Base-by-base conservation (phyloP, 2,797 vertebrate genomes). In the Premnoplex brunnescens region DNA sequence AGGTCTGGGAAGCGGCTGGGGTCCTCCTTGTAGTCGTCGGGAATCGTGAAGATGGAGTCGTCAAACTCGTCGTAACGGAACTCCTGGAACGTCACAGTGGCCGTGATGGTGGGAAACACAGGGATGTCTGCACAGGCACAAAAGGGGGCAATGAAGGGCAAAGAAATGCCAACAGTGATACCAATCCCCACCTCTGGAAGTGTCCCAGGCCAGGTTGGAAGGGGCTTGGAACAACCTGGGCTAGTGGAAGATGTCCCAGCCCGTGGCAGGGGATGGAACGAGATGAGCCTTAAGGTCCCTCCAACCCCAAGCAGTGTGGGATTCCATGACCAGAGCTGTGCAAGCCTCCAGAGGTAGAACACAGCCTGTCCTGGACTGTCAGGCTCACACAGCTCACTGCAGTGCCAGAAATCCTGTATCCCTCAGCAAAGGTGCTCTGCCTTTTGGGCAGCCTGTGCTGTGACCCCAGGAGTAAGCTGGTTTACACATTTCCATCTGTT, bases 71-170 rank as follows among this genome's bases (percentile, higher is more conserved):
- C 99, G 8, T 99, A 99, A 41, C 99, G 99, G 95, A 99, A 99
- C 98, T 99, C 99, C 98, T 99, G 99, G 97, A 99, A 99, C 4
- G 99, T 99, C 97, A 99, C 99, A 63, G 99, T 99, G 97, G 99
- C 99, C 54, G 99, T 99, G 98, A 99, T 99, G 49, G 99, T 99
- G 48, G 99, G 99, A 97, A 99, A 99, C 56, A 99, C 99, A 0
- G 99, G 99, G 89, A 99, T 99, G 41, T 97, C 97, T 97, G 30
- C 16, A 6, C 3, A 54, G 54, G 44, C 39, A 9, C 43, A 60
- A 5, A 58, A 44, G 1, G 3, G 8, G 0, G 51, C 20, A 2
- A 1, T 86, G 41, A 96, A 18, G 44, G 62, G 14, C 36, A 39
- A 10, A 54, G 54, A 8, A 48, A 2, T 3, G 43, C 7, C 56